Evolutionary conservation across 1,140 invertebrate genomes (phyloP).

Genomic region (Lordiphosa stackelbergi): DNA sequence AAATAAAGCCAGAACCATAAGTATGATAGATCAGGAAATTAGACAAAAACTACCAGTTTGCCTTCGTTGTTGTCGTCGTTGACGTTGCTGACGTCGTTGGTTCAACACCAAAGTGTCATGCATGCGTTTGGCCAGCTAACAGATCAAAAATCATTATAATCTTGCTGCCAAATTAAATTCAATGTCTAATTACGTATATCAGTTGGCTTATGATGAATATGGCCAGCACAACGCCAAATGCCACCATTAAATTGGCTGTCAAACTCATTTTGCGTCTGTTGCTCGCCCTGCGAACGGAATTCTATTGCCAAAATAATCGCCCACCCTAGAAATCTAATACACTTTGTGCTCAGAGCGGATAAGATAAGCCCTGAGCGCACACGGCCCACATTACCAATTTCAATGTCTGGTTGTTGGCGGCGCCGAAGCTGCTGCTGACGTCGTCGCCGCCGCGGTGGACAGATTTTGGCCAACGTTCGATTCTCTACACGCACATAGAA

Average conservation of each 20-base stretch:
- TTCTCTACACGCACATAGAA: slow-evolving; percentile 60
- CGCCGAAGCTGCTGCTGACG: slow-evolving; percentile 12
- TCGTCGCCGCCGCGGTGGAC: slow-evolving; percentile 38
- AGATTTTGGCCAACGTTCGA: slow-evolving; percentile 52
- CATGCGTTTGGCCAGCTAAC: slow-evolving; percentile 59
- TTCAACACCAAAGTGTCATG: slow-evolving; percentile 37
- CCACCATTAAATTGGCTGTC: slow-evolving; percentile 34
- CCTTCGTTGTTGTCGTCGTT: slow-evolving; percentile 17
- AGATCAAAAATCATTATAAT: slow-evolving; percentile 29
- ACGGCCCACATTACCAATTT: slow-evolving; percentile 67
- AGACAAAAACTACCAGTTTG: slow-evolving; percentile 1
- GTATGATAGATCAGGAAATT: neutral
- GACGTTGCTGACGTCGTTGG: slow-evolving; percentile 20
- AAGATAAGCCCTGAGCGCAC: slow-evolving; percentile 43
- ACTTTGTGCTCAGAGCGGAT: slow-evolving; percentile 20
- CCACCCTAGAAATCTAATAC: slow-evolving; percentile 5
- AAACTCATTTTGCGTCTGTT: slow-evolving; percentile 46
- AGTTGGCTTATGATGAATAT: slow-evolving; percentile 33
- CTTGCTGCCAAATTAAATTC: neutral
- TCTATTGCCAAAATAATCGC: slow-evolving; percentile 30
- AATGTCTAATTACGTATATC: slow-evolving; percentile 50
- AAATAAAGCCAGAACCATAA: slow-evolving; percentile 2
- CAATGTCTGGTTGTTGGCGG: slow-evolving; percentile 25
- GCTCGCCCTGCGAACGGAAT: slow-evolving; percentile 18
- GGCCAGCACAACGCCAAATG: slow-evolving; percentile 51